A percentile compares a stretch with the other conserved stretches of the same genome.
phyloP scores from a whole-genome alignment of 2,113 vertebrate species.

The Athene noctua region DNA sequence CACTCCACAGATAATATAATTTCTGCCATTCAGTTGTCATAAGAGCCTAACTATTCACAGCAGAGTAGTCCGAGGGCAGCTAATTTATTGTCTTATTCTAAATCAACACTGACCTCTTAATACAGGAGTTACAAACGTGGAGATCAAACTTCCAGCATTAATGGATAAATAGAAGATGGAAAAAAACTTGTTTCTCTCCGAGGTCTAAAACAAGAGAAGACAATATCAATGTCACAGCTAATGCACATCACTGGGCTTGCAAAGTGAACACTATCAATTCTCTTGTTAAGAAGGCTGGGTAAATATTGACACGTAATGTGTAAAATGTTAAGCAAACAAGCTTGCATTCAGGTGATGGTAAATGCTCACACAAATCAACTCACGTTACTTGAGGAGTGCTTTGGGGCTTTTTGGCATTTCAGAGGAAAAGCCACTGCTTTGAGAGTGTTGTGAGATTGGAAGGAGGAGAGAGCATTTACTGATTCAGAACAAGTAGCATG shows the following conservation, averaged over 20 bases:
- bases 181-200: slow-evolving; percentile 92
- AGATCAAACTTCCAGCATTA: slow-evolving; percentile 94
- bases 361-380: slow-evolving; percentile 47
- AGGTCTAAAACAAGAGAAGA: slow-evolving; percentile 75
- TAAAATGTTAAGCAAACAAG: slow-evolving; percentile 61
- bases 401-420: slow-evolving; percentile 21
- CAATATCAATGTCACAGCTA: slow-evolving; percentile 1
- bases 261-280: slow-evolving; percentile 43
- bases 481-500: slow-evolving; percentile 48
- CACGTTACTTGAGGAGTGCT: background rate
- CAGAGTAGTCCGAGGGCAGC: background rate
- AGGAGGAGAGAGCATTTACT: background rate
- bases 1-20: background rate
- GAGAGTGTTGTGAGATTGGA: background rate
- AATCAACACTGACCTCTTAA: slow-evolving; percentile 85
- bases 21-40: slow-evolving; percentile 24
- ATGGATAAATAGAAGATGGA: slow-evolving; percentile 98
- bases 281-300: slow-evolving; percentile 10
- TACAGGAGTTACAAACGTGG: slow-evolving; percentile 92
- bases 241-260: background rate
- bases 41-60: background rate
- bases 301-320: slow-evolving; percentile 18
- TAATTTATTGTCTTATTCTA: slow-evolving; percentile 5
- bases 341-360: background rate
- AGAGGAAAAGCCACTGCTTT: slow-evolving; percentile 7